These are phyloP conservation scores for Burhinus oedicnemus DNA, from an alignment of 2,113 vertebrate species.

Conservation along the genomic window DNA sequence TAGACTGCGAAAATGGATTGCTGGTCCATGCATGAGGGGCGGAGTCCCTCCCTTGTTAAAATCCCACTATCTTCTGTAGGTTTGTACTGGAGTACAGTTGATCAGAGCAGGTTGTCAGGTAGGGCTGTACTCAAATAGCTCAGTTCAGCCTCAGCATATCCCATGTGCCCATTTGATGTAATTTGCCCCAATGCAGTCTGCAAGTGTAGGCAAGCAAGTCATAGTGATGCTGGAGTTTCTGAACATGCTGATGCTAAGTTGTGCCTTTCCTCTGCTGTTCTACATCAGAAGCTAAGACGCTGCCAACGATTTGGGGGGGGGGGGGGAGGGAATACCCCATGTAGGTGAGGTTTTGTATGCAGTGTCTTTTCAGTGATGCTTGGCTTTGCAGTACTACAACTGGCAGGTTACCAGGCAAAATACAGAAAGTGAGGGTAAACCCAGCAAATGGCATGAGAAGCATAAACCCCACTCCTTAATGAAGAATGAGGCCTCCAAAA, in stretches of 20 bases:
- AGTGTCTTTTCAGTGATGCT: not conserved
- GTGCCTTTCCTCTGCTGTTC: not conserved
- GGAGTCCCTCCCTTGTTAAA: not conserved
- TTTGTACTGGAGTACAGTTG: not conserved
- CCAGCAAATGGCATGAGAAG: not conserved
- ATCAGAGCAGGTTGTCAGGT: not conserved
- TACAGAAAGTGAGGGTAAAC: not conserved
- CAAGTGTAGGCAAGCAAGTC: not conserved
- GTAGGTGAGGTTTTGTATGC: not conserved
- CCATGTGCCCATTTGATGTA: not conserved
- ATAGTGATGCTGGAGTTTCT: not conserved
- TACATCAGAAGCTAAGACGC: not conserved
- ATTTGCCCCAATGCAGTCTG: not conserved
- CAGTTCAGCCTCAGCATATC: not conserved
- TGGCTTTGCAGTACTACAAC: not conserved
- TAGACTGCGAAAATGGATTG: not conserved
- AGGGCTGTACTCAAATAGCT: not conserved
- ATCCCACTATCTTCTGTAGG: not conserved
- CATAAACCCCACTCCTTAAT: not conserved
- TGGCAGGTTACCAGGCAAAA: not conserved
- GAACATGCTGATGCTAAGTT: not conserved
- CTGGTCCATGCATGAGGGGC: not conserved
- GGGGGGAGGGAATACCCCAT: no score
- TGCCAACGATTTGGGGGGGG: rapidly evolving
- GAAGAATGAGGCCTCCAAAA: not conserved